Conservation (phyloP, 2,888 invertebrate genomes). For the Pogonocherus hispidulus region DNA sequence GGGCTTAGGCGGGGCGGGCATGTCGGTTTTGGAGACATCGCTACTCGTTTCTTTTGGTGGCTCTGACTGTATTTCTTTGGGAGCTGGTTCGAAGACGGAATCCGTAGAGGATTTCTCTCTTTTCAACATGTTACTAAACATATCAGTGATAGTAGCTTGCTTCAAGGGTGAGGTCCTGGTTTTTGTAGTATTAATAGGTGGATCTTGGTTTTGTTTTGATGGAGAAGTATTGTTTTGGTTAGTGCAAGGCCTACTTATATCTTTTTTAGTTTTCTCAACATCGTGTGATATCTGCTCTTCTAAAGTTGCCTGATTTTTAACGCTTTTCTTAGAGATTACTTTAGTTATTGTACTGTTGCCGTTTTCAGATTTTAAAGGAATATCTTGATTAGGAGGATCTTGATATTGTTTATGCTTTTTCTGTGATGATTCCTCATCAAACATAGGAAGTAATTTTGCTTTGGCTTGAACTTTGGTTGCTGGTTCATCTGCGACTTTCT, state of each 20-base stretch:
- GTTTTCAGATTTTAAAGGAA: background rate
- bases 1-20: constrained; percentile 17
- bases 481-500: background rate
- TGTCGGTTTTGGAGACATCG: background rate
- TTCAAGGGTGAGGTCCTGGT: constrained; percentile 44
- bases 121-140: constrained; percentile 44
- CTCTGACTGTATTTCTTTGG: background rate
- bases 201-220: background rate
- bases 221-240: constrained; percentile 13
- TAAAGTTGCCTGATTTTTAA: background rate
- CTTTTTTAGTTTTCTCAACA: background rate
- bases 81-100: background rate
- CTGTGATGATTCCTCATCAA: background rate
- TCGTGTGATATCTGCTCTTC: background rate
- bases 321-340: background rate
- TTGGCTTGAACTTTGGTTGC: constrained; percentile 22
- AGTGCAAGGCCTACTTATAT: background rate
- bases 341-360: background rate
- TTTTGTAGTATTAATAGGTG: background rate
- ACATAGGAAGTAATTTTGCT: constrained; percentile 11
- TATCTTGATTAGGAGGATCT: too few relatives aligned
- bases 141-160: constrained; percentile 45
- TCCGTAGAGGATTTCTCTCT: constrained; percentile 16
- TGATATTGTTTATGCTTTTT: too few relatives aligned
- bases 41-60: background rate